Percentiles rank a stretch among this genome's conserved stretches.
Conservation (phyloP, 2,113 vertebrate species). For the Mohoua ochrocephala region DNA sequence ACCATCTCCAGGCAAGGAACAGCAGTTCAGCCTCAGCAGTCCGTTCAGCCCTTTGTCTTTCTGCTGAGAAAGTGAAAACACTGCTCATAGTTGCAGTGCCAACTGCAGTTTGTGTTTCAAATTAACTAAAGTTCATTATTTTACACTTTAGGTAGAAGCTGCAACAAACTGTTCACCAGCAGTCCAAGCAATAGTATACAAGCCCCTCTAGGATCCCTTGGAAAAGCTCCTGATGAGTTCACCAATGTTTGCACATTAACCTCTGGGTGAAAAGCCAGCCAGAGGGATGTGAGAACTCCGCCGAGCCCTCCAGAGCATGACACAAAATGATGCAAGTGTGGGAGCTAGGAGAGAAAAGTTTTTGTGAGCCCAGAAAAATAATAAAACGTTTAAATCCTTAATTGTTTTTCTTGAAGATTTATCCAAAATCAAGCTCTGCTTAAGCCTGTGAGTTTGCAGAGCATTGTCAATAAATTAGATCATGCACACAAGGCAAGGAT, state of each 20-base stretch:
- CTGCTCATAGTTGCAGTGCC: neutral
- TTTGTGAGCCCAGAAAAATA: slow-evolving; percentile 56
- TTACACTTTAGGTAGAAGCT: slow-evolving; percentile 51
- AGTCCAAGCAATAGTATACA: slow-evolving; percentile 21
- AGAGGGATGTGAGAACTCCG: slow-evolving; percentile 10
- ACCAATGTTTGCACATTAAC: slow-evolving; percentile 47
- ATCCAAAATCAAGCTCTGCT: slow-evolving; percentile 31
- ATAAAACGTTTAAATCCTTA: slow-evolving; percentile 52
- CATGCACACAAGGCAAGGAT: slow-evolving; percentile 59
- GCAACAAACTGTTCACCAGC: slow-evolving; percentile 32
- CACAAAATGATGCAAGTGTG: slow-evolving; percentile 50
- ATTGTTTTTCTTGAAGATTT: slow-evolving; percentile 61
- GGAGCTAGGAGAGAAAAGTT: slow-evolving; percentile 8
- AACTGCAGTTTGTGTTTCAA: slow-evolving; percentile 60
- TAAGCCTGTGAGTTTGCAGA: slow-evolving; percentile 35
- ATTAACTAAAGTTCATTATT: slow-evolving; percentile 63
- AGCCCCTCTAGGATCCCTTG: slow-evolving; percentile 37
- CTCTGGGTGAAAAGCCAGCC: slow-evolving; percentile 24
- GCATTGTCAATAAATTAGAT: slow-evolving; percentile 66
- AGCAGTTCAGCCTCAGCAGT: neutral
- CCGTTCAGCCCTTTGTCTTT: neutral
- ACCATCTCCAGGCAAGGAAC: neutral
- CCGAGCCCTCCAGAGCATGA: slow-evolving; percentile 23
- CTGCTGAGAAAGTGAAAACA: slow-evolving; percentile 27
- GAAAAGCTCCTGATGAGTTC: slow-evolving; percentile 50